A percentile compares a stretch with the other conserved stretches of the same genome.
phyloP scores from a whole-genome alignment of 1,140 invertebrate genomes.

The Trypoxylus dichotomus region DNA sequence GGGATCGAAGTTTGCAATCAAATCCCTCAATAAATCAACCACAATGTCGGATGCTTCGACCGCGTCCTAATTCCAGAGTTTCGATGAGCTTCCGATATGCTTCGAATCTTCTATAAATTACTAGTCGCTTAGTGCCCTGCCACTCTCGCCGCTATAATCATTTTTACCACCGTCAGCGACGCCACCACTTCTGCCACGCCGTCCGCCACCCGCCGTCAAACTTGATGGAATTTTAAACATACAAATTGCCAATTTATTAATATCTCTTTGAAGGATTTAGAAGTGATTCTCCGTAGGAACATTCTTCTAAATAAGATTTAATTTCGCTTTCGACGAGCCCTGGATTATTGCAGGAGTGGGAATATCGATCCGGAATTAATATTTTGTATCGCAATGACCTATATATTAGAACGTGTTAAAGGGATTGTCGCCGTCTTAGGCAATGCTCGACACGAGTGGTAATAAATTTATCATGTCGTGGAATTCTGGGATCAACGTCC shows the following conservation, averaged over 20 bases:
- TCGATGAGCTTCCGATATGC: slow-evolving; percentile 48
- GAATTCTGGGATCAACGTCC: too few relatives aligned
- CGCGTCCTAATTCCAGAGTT: slow-evolving; percentile 46
- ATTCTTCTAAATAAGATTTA: slow-evolving; percentile 9
- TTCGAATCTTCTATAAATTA: slow-evolving; percentile 45
- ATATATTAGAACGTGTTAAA: background rate
- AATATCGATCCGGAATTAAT: background rate
- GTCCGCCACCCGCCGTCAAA: slow-evolving; percentile 25
- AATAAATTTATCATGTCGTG: too few relatives aligned
- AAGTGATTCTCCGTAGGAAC: background rate
- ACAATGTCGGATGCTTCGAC: slow-evolving; percentile 40
- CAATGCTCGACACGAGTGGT: too few relatives aligned
- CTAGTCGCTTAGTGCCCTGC: slow-evolving; percentile 38
- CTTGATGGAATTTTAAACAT: slow-evolving; percentile 40
- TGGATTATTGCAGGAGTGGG: background rate
- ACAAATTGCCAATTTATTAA: slow-evolving; percentile 41
- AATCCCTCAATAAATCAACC: slow-evolving; percentile 43
- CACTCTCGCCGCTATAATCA: slow-evolving; percentile 39
- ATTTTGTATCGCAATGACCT: background rate
- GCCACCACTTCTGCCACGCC: slow-evolving; percentile 12
- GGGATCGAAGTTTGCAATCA: slow-evolving; percentile 31
- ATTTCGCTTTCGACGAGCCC: background rate
- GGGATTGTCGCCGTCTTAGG: too few relatives aligned
- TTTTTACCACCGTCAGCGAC: slow-evolving; percentile 33
- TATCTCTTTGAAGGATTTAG: background rate